Evolutionary conservation across 1,140 invertebrate species (phyloP).

Genomic region (Atta cephalotes): DNA sequence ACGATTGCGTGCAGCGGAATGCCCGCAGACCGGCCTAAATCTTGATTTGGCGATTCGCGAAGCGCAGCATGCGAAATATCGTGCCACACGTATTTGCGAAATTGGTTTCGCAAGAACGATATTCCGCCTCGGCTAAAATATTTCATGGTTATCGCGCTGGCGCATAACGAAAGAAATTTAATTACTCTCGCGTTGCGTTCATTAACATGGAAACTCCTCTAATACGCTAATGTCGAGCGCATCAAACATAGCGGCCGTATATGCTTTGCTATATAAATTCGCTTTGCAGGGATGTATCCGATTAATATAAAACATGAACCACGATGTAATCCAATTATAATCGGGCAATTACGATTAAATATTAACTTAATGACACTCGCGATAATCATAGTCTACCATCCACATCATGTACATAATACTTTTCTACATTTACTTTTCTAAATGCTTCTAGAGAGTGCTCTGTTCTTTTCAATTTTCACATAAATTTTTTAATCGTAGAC

Average conservation of each 20-base stretch:
- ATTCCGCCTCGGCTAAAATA: background rate
- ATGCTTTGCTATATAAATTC: background rate
- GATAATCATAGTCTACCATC: background rate
- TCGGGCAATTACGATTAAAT: constrained; percentile 54
- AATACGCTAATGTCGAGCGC: constrained; percentile 42
- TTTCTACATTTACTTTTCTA: constrained; percentile 2
- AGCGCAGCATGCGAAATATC: background rate
- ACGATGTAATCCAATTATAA: constrained; percentile 53
- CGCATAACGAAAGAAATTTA: constrained; percentile 61
- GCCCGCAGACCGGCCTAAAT: background rate
- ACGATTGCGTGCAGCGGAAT: constrained; percentile 15
- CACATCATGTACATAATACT: background rate
- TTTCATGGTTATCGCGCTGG: background rate
- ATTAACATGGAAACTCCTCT: constrained; percentile 44
- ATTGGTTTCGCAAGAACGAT: constrained; percentile 7
- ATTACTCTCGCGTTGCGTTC: constrained; percentile 59
- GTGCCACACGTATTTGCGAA: background rate
- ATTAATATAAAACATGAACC: constrained; percentile 55
- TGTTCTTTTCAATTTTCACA: background rate
- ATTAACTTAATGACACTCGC: constrained; percentile 44
- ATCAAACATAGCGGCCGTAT: constrained; percentile 30
- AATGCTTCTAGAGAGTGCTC: background rate
- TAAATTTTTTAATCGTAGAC: constrained; percentile 9
- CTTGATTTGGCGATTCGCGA: background rate
- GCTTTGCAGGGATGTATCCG: constrained; percentile 12